phyloP scores from a whole-genome alignment of 2,797 vertebrate genomes.

The Coendou prehensilis region DNA sequence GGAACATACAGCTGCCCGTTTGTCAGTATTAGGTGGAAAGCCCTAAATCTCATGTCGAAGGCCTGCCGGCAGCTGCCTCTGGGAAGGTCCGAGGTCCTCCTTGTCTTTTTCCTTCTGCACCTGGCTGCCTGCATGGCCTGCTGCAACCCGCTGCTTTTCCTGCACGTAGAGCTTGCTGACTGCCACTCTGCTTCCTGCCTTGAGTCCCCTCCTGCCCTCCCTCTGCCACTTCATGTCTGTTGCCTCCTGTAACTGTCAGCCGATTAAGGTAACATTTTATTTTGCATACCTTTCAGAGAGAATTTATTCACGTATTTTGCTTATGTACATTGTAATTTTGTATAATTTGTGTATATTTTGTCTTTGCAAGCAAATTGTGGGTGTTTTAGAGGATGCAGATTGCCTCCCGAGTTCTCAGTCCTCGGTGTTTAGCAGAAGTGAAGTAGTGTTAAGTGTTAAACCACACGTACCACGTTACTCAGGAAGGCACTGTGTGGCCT shows the following conservation, averaged over 20 bases:
- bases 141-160: slow-evolving; percentile 71
- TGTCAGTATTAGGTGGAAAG: slow-evolving; percentile 39
- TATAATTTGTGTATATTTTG: slow-evolving; percentile 64
- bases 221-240: slow-evolving; percentile 70
- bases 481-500: not conserved
- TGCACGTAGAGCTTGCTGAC: slow-evolving; percentile 68
- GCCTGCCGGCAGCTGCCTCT: not conserved
- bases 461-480: not conserved
- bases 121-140: slow-evolving; percentile 54
- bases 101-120: slow-evolving; percentile 6
- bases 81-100: slow-evolving; percentile 46
- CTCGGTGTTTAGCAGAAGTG: not conserved
- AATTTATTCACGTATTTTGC: slow-evolving; percentile 62
- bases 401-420: slow-evolving; percentile 33
- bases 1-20: not conserved
- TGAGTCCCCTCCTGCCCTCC: slow-evolving; percentile 66
- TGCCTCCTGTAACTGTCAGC: slow-evolving; percentile 66
- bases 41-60: slow-evolving; percentile 25
- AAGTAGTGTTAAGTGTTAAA: not conserved
- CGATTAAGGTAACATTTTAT: slow-evolving; percentile 60
- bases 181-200: slow-evolving; percentile 59
- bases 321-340: slow-evolving; percentile 61
- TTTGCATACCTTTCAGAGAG: slow-evolving; percentile 66
- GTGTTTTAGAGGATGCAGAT: slow-evolving; percentile 2
- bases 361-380: slow-evolving; percentile 41